Conservation (phyloP, 1,140 invertebrate species). For the Schlechtendalia chinensis region DNA sequence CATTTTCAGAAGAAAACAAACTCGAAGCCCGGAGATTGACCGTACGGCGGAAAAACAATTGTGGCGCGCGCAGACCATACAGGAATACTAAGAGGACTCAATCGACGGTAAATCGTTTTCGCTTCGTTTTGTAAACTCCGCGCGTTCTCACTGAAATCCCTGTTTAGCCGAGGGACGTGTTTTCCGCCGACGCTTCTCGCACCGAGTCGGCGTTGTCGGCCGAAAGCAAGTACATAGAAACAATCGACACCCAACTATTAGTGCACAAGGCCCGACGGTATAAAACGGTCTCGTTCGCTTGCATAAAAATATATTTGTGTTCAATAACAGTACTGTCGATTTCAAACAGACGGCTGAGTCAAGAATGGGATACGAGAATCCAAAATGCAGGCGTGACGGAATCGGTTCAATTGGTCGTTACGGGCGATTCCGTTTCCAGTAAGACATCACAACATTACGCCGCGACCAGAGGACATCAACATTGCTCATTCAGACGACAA, state of each 20-base stretch:
- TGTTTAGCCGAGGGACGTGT: slow-evolving; percentile 23
- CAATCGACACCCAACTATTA: slow-evolving; percentile 36
- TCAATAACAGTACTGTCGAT: neutral
- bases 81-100: slow-evolving; percentile 29
- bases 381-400: slow-evolving; percentile 23
- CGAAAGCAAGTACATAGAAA: slow-evolving; percentile 41
- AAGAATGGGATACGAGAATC: slow-evolving; percentile 30
- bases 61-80: neutral
- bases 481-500: slow-evolving; percentile 44
- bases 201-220: slow-evolving; percentile 29
- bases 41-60: slow-evolving; percentile 30
- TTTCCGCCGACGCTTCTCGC: slow-evolving; percentile 14
- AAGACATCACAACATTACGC: slow-evolving; percentile 24
- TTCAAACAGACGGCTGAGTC: slow-evolving; percentile 20
- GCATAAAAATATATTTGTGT: neutral
- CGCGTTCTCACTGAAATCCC: neutral
- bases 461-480: slow-evolving; percentile 37
- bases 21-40: neutral
- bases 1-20: slow-evolving; percentile 36
- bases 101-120: slow-evolving; percentile 25
- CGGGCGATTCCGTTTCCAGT: slow-evolving; percentile 27
- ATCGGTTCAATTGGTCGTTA: slow-evolving; percentile 37
- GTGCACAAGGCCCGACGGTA: slow-evolving; percentile 41
- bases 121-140: neutral
- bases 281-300: neutral